Percentiles rank a stretch among this genome's conserved stretches.
phyloP scores from a whole-genome alignment of 1,140 invertebrate species.

The Apis cerana region DNA sequence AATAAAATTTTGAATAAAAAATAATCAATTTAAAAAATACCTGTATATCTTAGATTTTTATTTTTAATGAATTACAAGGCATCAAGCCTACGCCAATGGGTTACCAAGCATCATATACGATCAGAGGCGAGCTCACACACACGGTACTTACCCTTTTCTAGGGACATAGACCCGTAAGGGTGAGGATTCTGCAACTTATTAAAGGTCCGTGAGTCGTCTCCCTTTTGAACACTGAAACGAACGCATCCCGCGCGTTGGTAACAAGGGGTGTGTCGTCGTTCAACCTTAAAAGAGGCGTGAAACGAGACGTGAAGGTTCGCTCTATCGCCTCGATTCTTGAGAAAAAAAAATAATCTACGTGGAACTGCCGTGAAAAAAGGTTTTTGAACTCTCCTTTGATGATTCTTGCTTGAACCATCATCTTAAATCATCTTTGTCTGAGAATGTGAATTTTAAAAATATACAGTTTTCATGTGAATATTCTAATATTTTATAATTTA shows the following conservation, averaged over 20 bases:
- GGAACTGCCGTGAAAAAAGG: neutral
- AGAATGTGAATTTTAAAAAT: neutral
- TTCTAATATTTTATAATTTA: neutral
- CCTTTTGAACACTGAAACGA: constrained; percentile 57
- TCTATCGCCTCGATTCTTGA: constrained; percentile 46
- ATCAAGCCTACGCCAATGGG: neutral
- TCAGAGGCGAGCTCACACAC: neutral
- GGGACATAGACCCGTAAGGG: constrained; percentile 24
- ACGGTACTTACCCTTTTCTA: constrained; percentile 42
- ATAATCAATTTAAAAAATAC: too few species aligned
- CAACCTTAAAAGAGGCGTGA: constrained; percentile 55
- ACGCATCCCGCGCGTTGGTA: constrained; percentile 46
- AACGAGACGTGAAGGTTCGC: constrained; percentile 52
- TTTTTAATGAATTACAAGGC: neutral
- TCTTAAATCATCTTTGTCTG: too few species aligned
- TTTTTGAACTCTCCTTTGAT: constrained; percentile 5
- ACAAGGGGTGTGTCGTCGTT: constrained; percentile 46
- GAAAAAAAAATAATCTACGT: constrained; percentile 27
- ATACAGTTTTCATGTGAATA: neutral
- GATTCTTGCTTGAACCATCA: neutral
- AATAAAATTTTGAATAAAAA: too few species aligned
- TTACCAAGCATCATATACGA: constrained; percentile 6
- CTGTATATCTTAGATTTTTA: neutral
- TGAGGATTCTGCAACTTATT: constrained; percentile 52
- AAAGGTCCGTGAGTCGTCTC: constrained; percentile 51